These are phyloP conservation scores for Xyliphius kryptos DNA, from an alignment of 2,113 vertebrate species.

Conservation along the genomic window DNA sequence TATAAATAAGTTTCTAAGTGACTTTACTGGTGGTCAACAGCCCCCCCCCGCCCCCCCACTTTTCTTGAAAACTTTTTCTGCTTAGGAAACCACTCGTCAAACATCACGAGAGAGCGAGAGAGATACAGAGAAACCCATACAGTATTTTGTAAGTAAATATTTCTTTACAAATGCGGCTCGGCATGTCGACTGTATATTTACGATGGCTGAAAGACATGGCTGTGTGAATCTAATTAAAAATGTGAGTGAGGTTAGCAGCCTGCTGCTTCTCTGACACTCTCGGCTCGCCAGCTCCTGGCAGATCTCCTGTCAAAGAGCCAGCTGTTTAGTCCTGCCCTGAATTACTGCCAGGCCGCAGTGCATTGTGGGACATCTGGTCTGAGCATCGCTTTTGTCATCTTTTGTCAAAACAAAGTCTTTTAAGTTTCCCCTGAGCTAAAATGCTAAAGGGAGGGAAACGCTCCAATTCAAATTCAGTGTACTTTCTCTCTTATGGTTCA, in stretches of 20 bases:
- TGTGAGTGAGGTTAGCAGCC: constrained; percentile 97
- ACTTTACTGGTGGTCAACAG: too few relatives aligned
- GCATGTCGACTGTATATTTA: constrained; percentile 92
- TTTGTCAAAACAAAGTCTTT: constrained; percentile 37
- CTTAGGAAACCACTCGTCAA: too few relatives aligned
- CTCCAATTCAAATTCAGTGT: too few relatives aligned
- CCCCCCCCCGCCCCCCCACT: too few relatives aligned
- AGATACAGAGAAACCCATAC: too few relatives aligned
- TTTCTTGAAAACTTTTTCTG: too few relatives aligned
- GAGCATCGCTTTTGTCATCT: constrained; percentile 58
- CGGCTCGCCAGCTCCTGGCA: constrained; percentile 93
- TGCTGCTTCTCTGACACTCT: constrained; percentile 81
- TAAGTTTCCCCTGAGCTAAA: constrained; percentile 32
- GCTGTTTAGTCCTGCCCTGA: constrained; percentile 96
- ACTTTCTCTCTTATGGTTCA: too few relatives aligned
- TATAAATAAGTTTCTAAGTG: too few relatives aligned
- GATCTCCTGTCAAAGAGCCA: constrained; percentile 91
- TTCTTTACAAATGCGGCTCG: constrained; percentile 76
- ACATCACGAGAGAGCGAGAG: too few relatives aligned
- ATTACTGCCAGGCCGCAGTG: constrained; percentile 81
- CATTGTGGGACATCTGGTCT: constrained; percentile 77
- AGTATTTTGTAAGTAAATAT: constrained; percentile 70
- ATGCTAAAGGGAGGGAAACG: too few relatives aligned
- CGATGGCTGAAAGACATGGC: constrained; percentile 97
- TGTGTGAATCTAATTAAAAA: constrained; percentile 99